These are phyloP conservation scores for Macrotus californicus DNA, from an alignment of 2,113 vertebrate species.

Conservation along the genomic window DNA sequence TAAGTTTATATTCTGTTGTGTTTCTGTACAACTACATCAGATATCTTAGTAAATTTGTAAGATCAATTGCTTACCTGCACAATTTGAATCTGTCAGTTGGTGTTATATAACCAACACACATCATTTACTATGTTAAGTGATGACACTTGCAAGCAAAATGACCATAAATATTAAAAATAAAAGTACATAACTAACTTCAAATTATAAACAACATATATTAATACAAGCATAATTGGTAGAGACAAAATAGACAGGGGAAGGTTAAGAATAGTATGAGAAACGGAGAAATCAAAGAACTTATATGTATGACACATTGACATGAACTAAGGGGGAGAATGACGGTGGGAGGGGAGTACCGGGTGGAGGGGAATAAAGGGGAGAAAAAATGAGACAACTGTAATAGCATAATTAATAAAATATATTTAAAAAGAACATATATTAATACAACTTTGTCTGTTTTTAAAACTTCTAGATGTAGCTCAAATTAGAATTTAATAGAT, in stretches of 20 bases:
- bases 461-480: neutral
- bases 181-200: conserved; percentile 1
- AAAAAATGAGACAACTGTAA: no score
- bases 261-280: no score
- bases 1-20: neutral
- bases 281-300: no score
- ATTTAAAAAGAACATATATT: neutral
- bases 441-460: neutral
- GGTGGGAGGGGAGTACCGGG: no score
- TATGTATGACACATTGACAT: no score
- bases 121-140: neutral
- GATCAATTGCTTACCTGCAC: neutral
- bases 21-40: neutral
- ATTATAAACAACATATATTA: neutral
- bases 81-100: neutral
- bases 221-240: no score
- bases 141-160: neutral
- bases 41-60: neutral
- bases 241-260: no score
- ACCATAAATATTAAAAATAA: neutral
- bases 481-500: neutral
- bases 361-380: no score
- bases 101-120: neutral
- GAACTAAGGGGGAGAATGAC: no score
- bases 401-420: no score